Base-by-base conservation (phyloP, 2,888 invertebrate genomes). In the Pilophorus perplexus region DNA sequence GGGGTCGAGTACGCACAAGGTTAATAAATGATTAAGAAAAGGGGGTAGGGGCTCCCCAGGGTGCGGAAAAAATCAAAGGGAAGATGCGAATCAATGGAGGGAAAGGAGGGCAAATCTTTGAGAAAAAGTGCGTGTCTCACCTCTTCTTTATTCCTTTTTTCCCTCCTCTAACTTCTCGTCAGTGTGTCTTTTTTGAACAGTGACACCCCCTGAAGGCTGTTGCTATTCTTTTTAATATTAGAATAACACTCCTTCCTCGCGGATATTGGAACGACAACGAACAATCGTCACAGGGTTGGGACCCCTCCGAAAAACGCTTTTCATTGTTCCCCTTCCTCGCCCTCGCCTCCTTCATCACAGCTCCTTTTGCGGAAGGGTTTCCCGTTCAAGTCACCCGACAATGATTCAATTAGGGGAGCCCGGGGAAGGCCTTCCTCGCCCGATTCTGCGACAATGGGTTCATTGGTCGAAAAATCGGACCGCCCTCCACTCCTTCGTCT, bases 381-480 rank as follows among this genome's bases (percentile, higher is more conserved):
- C n/a, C 14, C 22, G 46, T 46, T 46, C 52, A 25, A 52, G 52
- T 52, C 52, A 52, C 18, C 16, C 28, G 52, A 28, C 28, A 28
- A 28, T 52, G 33, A 52, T 52, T 52, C 52, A 52, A 27, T 52
- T 52, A 52, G 52, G 27, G 28, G 16, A 20, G 48, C 10, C 4
- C 8, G 16, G 52, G 16, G 18, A 28, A 28, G 14, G 28, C 6
- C 6, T 52, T 18, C 12, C 52, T 52, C 5, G 27, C 28, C 16
- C 12, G 16, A 52, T 12, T n/a, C n/a, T n/a, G 28, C n/a, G 23
- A 52, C 52, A 28, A 52, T 27, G 28, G 27, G 27, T 52, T 52
- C 52, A 52, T 52, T 52, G 33, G 33, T 52, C 52, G 52, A 52
- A 52, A 52, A 52, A 52, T 52, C 33, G 52, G 46, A 46, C 10